These are phyloP conservation scores for Panzeria rudis DNA, from an alignment of 2,888 invertebrate species.

Conservation along the genomic window DNA sequence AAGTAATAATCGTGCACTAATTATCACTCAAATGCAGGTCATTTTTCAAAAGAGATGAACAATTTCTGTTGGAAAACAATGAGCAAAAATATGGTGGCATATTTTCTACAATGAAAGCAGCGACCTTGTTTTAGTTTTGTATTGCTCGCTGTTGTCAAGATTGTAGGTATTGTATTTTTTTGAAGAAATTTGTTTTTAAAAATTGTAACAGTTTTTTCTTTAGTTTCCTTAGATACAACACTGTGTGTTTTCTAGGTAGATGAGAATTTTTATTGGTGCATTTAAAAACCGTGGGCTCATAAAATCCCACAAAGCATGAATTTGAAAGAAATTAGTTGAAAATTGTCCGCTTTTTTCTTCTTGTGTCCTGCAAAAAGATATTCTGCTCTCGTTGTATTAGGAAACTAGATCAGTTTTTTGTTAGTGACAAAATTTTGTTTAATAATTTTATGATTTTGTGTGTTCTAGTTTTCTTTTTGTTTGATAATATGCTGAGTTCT, in stretches of 20 bases:
- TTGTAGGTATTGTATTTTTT: slow-evolving; percentile 56
- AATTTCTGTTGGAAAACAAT: not conserved
- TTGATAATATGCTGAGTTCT: slow-evolving; percentile 63
- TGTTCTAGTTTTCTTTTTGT: slow-evolving; percentile 69
- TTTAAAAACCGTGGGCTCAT: slow-evolving; percentile 39
- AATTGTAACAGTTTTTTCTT: slow-evolving; percentile 78
- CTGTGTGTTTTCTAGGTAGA: slow-evolving; percentile 2
- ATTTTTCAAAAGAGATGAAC: slow-evolving; percentile 29
- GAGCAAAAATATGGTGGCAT: not conserved
- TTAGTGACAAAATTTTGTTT: slow-evolving; percentile 72
- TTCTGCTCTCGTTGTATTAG: slow-evolving; percentile 73
- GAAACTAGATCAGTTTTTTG: slow-evolving; percentile 80
- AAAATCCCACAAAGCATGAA: slow-evolving; percentile 23
- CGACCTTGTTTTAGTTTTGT: slow-evolving; percentile 72
- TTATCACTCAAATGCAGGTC: slow-evolving; percentile 76
- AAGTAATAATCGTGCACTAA: slow-evolving; percentile 77
- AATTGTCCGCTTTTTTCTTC: slow-evolving; percentile 13
- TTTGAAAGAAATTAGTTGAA: slow-evolving; percentile 14
- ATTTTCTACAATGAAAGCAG: slow-evolving; percentile 1
- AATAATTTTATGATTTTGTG: slow-evolving; percentile 49
- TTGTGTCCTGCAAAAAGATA: slow-evolving; percentile 59
- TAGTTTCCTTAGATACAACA: not conserved
- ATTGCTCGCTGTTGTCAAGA: not conserved
- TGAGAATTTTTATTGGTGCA: slow-evolving; percentile 44
- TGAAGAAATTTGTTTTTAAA: slow-evolving; percentile 77